Conservation (phyloP, 2,888 invertebrate genomes). For the Spisula solida region DNA sequence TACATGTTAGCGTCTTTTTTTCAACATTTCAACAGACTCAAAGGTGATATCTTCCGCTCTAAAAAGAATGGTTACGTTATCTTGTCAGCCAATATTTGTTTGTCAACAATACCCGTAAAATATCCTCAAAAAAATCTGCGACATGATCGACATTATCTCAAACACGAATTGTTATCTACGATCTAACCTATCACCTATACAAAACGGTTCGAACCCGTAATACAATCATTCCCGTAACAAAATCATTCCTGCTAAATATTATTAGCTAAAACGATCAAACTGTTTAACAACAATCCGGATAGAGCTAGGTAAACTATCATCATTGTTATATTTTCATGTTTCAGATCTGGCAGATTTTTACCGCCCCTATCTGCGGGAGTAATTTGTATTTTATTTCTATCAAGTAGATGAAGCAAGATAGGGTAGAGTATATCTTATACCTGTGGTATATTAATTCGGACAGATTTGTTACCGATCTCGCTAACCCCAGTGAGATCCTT, state of each 20-base stretch:
- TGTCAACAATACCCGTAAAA: slow-evolving; percentile 14
- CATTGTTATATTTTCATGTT: slow-evolving; percentile 33
- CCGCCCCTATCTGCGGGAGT: slow-evolving; percentile 40
- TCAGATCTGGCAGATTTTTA: slow-evolving; percentile 22
- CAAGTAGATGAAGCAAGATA: slow-evolving; percentile 14
- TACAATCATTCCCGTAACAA: background rate
- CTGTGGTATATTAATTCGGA: slow-evolving; percentile 24
- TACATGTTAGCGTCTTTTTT: slow-evolving; percentile 20
- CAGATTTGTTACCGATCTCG: slow-evolving; percentile 10
- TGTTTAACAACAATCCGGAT: slow-evolving; percentile 34
- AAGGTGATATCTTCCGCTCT: background rate
- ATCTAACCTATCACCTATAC: slow-evolving; percentile 11
- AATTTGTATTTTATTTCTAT: slow-evolving; percentile 63
- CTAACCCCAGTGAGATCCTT: slow-evolving; percentile 24
- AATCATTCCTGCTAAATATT: background rate
- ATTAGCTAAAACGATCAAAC: slow-evolving; percentile 29
- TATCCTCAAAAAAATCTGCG: slow-evolving; percentile 14
- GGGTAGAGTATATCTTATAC: background rate
- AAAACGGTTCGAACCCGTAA: background rate
- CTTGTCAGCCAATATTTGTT: background rate
- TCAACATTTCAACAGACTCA: background rate
- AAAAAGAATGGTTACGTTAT: background rate
- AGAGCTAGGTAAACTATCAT: slow-evolving; percentile 38
- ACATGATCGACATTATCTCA: slow-evolving; percentile 13
- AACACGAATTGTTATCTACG: background rate